Conservation (phyloP, 92 coral and sea anemone genomes). For the Porites cylindrica region DNA sequence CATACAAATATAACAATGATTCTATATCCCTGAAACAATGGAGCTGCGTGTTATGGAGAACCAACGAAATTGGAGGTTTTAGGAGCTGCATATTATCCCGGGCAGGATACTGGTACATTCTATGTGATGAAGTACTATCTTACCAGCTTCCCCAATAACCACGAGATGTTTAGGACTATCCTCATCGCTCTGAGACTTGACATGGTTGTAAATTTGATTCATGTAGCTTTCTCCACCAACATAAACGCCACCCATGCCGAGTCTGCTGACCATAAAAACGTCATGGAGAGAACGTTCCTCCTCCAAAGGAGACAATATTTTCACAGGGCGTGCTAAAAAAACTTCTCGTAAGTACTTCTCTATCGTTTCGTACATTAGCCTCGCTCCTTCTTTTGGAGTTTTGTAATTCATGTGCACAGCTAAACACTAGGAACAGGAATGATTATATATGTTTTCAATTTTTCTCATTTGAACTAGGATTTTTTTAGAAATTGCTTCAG, state of each 20-base stretch:
- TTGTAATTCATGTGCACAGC: constrained; percentile 87
- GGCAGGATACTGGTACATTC: too few species aligned
- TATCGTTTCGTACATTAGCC: constrained; percentile 80
- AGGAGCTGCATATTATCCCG: too few species aligned
- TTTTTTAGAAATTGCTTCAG: too few species aligned
- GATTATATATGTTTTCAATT: too few species aligned
- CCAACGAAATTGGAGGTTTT: too few species aligned
- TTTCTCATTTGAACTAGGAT: too few species aligned
- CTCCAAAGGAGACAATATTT: constrained; percentile 64
- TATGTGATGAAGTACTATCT: background rate
- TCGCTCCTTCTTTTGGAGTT: constrained; percentile 87
- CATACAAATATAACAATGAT: too few species aligned
- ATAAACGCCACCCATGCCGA: constrained; percentile 83
- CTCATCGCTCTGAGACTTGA: constrained; percentile 20
- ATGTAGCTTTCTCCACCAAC: constrained; percentile 81
- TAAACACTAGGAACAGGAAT: constrained; percentile 68
- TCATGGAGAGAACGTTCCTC: constrained; percentile 80
- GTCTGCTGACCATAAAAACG: constrained; percentile 80
- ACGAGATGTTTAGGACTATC: constrained; percentile 44
- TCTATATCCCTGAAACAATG: too few species aligned
- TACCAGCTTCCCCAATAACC: constrained; percentile 83
- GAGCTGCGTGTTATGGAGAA: too few species aligned
- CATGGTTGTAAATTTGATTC: constrained; percentile 61
- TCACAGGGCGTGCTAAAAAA: constrained; percentile 59
- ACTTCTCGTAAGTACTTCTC: constrained; percentile 74